Evolutionary conservation across 2,797 vertebrate genomes (phyloP).

Genomic region (Enteromius viviparus): DNA sequence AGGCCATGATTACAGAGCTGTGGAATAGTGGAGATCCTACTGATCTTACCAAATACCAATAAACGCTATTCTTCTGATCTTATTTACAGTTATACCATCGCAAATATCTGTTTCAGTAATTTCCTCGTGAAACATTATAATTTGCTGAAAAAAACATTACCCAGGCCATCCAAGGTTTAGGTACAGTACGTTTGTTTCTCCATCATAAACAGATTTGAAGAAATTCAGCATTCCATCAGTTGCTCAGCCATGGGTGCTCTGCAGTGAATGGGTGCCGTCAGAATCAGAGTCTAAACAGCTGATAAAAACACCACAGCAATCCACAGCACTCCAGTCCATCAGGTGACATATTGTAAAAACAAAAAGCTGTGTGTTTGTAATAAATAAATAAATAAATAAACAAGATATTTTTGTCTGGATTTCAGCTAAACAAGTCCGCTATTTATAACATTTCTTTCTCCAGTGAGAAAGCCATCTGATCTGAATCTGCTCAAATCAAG

Average conservation of each 20-base stretch:
- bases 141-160: not conserved
- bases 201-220: not conserved
- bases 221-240: not conserved
- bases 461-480: not conserved
- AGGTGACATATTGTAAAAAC: not conserved
- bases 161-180: not conserved
- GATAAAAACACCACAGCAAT: not conserved
- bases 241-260: not conserved
- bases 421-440: not conserved
- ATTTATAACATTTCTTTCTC: too few relatives aligned
- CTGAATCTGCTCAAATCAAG: not conserved
- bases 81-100: not conserved
- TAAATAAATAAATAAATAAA: too few relatives aligned
- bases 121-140: not conserved
- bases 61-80: not conserved
- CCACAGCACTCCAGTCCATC: not conserved
- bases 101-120: not conserved
- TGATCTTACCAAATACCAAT: not conserved
- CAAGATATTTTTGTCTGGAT: not conserved
- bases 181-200: not conserved
- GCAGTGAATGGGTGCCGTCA: not conserved
- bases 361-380: not conserved
- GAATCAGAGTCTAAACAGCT: not conserved
- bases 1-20: not conserved
- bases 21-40: too few relatives aligned